Conservation (phyloP, 35 echinoderm and acorn worm genomes). For the Lytechinus variegatus region DNA sequence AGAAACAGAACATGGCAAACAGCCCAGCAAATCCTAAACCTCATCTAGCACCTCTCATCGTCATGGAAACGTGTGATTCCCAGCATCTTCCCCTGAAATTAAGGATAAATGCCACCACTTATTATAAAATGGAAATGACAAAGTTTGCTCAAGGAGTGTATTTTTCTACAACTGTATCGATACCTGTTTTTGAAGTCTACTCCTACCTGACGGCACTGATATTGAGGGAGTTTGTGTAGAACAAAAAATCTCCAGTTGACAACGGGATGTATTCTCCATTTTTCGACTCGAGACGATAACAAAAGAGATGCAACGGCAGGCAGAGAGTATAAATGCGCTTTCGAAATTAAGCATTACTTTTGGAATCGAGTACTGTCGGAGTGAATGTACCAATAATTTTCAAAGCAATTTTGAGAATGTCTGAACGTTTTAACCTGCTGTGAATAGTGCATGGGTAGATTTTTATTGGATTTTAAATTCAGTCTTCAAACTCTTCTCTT, state of each 20-base stretch:
- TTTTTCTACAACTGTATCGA: background rate
- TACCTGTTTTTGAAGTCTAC: background rate
- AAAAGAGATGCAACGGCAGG: background rate
- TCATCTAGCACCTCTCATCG: slow-evolving; percentile 19
- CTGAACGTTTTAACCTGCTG: background rate
- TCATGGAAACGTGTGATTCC: slow-evolving; percentile 12
- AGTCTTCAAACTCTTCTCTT: background rate
- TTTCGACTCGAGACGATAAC: background rate
- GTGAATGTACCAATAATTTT: background rate
- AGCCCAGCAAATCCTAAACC: background rate
- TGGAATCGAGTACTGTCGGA: no score
- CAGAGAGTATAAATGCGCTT: background rate
- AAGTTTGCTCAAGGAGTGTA: background rate
- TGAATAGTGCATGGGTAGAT: background rate
- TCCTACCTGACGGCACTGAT: background rate
- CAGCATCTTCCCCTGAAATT: background rate
- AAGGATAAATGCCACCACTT: background rate
- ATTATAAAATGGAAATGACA: background rate
- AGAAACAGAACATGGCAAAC: background rate
- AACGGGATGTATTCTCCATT: background rate
- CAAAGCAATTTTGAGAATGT: background rate
- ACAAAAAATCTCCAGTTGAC: background rate
- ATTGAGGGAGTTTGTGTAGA: background rate
- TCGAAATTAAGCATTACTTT: background rate
- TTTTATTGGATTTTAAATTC: background rate